Base-by-base conservation (phyloP, 2,113 vertebrate genomes). In the Epinephelus fuscoguttatus region DNA sequence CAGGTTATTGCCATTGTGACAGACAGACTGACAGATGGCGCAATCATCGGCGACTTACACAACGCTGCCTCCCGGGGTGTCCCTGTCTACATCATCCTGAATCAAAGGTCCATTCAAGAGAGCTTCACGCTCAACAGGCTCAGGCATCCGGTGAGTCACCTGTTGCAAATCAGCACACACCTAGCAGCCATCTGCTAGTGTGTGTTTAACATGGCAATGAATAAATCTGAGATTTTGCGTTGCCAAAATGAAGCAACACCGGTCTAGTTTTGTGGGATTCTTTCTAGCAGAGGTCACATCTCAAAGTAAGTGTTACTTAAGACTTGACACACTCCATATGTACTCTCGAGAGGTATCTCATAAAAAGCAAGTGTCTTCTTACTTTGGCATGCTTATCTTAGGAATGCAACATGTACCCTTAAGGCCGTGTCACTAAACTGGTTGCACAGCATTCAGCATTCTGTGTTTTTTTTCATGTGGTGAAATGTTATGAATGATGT, bases 1-100 rank as follows among this genome's bases (percentile, higher is more conserved):
- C 91, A 98, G 97, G 92, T 97, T 25, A 95, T 98, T 27, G 97
- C 96, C 1, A 87, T 98, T 2, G 97, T 96, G 78, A 97, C 96
- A 66, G 96, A 98, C 21, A 66, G 91, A 80, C 86, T 98, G 88
- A 96, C 97, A 4, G 97, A 98, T 69, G 90, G 91, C 13, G 89
- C 94, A 4, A 93, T 97, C 64, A 95, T 97, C 47, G 70, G 81
- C 0, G 96, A 97, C 84, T 86, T 98, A 72, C 93, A 95, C n/a
- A 82, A 53, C 0, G 95, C 95, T 45, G 95, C 95, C 0, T 94
- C 94, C 1, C 94, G 89, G 1, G 94, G 95, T 4, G 92, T 98
- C 11, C 91, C 96, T 0, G 96, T 98, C 21, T 98, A 98, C 89
- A 92, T 98, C 70, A 95, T 98, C 61, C 94, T 98, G 64, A 96